Percentiles rank a stretch among this genome's conserved stretches.
Evolutionary conservation across 2,113 vertebrate species (phyloP).

Genomic region (Phocoena phocoena): DNA sequence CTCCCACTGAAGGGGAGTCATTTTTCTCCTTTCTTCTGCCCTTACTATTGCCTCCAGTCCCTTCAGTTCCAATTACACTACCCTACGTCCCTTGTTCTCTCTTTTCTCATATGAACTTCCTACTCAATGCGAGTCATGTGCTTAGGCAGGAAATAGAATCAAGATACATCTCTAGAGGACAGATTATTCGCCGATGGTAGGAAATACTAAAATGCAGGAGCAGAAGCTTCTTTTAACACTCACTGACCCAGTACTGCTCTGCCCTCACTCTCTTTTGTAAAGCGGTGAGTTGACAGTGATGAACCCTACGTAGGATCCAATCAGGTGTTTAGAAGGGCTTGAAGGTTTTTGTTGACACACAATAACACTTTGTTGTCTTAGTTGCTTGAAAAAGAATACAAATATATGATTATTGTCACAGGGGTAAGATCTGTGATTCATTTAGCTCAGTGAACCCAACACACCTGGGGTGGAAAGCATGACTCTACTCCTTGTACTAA

Average conservation of each 20-base stretch:
- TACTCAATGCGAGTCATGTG: not conserved
- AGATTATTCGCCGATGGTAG: not conserved
- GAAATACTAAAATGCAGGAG: not conserved
- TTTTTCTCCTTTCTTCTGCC: not conserved
- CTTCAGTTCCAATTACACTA: not conserved
- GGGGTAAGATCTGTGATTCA: not conserved
- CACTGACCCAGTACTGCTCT: too few relatives aligned
- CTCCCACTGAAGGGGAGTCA: not conserved
- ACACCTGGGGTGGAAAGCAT: not conserved
- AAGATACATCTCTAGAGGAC: not conserved
- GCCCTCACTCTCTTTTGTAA: not conserved
- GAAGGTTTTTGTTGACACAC: not conserved
- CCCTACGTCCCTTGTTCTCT: not conserved
- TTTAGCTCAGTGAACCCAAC: not conserved
- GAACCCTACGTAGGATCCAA: not conserved
- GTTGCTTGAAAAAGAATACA: not conserved
- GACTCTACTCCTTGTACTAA: not conserved
- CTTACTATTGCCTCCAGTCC: not conserved
- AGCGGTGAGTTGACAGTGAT: not conserved
- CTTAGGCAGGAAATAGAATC: not conserved
- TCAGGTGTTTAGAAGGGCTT: not conserved
- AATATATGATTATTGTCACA: not conserved
- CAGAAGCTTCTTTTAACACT: not conserved
- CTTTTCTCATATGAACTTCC: not conserved
- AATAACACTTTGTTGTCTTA: not conserved